phyloP scores from a whole-genome alignment of 1,140 invertebrate species.

The Anoplolepis gracilipes region DNA sequence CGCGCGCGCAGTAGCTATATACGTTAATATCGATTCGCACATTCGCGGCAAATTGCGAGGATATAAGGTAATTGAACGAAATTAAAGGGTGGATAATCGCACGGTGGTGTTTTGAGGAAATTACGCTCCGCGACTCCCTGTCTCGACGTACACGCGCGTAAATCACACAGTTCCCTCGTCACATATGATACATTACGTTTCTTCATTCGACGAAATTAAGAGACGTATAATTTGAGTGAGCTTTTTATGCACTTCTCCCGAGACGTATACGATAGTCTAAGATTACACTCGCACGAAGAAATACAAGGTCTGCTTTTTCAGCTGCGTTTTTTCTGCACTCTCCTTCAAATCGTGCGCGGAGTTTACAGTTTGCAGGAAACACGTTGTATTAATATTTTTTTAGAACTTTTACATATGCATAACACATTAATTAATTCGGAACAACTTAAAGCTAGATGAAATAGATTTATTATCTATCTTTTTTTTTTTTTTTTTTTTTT shows the following conservation, averaged over 20 bases:
- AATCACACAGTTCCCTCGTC: neutral
- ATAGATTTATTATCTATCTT: too few relatives aligned
- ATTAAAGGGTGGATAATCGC: conserved; percentile 41
- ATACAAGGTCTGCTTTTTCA: conserved; percentile 26
- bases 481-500: neutral
- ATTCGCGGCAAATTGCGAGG: conserved; percentile 48
- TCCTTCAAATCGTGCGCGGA: neutral
- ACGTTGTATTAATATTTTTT: neutral
- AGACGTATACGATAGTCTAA: neutral
- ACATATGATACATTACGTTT: neutral
- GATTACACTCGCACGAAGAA: conserved; percentile 26
- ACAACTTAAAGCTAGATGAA: neutral
- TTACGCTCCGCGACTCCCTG: conserved; percentile 1
- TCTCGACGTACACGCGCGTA: neutral
- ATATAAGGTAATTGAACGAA: conserved; percentile 46
- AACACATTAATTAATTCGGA: neutral
- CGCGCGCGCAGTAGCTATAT: neutral
- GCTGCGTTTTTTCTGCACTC: neutral
- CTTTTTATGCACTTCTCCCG: conserved; percentile 3
- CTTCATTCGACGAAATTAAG: neutral
- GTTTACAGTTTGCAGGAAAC: neutral
- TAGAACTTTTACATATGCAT: neutral
- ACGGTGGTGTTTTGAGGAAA: conserved; percentile 24
- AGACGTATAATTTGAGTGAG: conserved; percentile 28
- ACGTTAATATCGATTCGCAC: conserved; percentile 50